Conservation (phyloP, 2,888 invertebrate species). For the Sepiola atlantica region DNA sequence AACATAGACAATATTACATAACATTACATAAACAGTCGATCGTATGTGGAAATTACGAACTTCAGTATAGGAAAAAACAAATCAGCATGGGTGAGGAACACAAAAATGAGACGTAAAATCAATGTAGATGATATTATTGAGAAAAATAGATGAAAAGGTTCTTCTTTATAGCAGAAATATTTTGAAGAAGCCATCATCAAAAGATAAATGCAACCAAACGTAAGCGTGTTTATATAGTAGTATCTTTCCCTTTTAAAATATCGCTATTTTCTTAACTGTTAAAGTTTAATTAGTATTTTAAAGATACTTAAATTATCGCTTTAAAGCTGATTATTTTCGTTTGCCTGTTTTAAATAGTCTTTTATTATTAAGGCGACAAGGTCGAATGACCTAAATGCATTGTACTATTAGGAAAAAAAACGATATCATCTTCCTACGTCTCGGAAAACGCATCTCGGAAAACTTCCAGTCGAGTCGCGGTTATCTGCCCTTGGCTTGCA, state of each 20-base stretch:
- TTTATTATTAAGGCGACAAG: neutral
- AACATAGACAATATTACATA: too few relatives aligned
- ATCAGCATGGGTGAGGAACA: too few relatives aligned
- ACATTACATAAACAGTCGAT: too few relatives aligned
- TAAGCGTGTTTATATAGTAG: too few relatives aligned
- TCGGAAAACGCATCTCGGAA: neutral
- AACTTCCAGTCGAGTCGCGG: neutral
- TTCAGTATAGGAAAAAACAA: too few relatives aligned
- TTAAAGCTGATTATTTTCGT: neutral
- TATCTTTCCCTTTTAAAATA: neutral
- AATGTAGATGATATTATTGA: too few relatives aligned
- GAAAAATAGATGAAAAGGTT: too few relatives aligned
- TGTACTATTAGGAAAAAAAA: neutral
- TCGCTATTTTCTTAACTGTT: neutral
- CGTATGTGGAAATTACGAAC: too few relatives aligned
- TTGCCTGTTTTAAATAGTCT: neutral
- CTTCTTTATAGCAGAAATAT: too few relatives aligned
- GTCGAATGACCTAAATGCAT: neutral
- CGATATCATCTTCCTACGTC: neutral
- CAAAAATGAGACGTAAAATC: too few relatives aligned
- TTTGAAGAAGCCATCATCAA: too few relatives aligned
- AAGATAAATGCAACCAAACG: too few relatives aligned
- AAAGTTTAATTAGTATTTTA: neutral
- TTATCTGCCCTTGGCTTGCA: conserved; percentile 44
- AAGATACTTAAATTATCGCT: neutral